Conservation (phyloP, 1,140 invertebrate species). For the Adelges cooleyi region DNA sequence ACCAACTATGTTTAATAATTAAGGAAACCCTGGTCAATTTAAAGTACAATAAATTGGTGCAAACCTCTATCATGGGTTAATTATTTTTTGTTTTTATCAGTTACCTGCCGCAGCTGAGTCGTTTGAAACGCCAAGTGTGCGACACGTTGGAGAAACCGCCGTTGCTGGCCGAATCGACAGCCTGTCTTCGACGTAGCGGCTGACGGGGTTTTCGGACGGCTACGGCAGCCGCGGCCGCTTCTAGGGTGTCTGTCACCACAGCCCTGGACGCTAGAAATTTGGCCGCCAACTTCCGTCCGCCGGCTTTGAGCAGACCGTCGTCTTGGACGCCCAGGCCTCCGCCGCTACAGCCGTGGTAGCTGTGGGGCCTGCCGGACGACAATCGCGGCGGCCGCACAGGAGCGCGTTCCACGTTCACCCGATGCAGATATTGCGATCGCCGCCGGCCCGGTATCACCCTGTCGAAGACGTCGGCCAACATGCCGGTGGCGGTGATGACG, state of each 20-base stretch:
- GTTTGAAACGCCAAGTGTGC: conserved; percentile 26
- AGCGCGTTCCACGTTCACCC: conserved; percentile 1
- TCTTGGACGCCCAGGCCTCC: background rate
- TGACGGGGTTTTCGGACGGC: background rate
- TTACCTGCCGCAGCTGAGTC: background rate
- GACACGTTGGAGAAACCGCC: conserved; percentile 17
- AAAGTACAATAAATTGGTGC: too few species aligned
- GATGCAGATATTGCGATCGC: conserved; percentile 10
- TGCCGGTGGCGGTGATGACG: background rate
- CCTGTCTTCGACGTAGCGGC: background rate
- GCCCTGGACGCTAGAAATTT: background rate
- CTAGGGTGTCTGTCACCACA: background rate
- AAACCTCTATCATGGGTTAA: too few species aligned
- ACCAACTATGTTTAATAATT: too few species aligned
- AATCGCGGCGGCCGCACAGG: background rate
- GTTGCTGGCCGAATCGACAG: background rate
- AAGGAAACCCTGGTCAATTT: too few species aligned
- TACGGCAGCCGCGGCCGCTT: background rate
- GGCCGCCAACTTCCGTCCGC: conserved; percentile 7
- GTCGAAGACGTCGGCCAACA: conserved; percentile 9
- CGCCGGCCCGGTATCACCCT: conserved; percentile 8
- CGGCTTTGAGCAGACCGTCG: background rate
- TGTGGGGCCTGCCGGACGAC: background rate
- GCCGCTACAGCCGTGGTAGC: background rate
- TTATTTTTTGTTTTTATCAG: too few species aligned